Conservation (phyloP, 2,113 vertebrate species). For the Gnathochromis pfefferi region DNA sequence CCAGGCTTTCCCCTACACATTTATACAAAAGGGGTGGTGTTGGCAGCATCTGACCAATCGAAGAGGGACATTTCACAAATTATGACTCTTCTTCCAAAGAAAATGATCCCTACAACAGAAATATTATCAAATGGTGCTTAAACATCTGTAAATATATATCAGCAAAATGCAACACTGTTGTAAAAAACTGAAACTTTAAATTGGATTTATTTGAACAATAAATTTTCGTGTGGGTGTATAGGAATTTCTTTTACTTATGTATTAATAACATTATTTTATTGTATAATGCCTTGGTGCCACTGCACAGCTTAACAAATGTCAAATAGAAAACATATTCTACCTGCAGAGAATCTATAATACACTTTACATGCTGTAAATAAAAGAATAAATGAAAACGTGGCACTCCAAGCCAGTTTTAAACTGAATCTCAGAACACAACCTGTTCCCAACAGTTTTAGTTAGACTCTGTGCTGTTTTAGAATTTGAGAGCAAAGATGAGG, state of each 20-base stretch:
- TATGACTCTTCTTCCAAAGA: background rate
- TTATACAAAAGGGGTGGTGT: background rate
- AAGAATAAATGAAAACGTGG: background rate
- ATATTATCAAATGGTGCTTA: rapidly evolving
- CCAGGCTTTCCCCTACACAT: background rate
- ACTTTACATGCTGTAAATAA: background rate
- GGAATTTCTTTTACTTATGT: too few relatives aligned
- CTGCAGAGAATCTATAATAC: background rate
- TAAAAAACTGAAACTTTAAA: background rate
- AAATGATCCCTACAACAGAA: rapidly evolving
- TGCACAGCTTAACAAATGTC: rapidly evolving
- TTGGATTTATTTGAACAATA: background rate
- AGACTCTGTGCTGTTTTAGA: background rate
- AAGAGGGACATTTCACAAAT: rapidly evolving
- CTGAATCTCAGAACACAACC: background rate
- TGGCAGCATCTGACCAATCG: background rate
- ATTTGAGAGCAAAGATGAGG: background rate
- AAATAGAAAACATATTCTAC: background rate
- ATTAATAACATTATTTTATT: too few relatives aligned
- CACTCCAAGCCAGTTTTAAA: rapidly evolving
- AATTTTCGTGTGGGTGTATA: rapidly evolving
- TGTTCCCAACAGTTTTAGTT: background rate
- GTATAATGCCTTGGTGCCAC: rapidly evolving
- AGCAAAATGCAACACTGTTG: background rate
- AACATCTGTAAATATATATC: background rate